phyloP scores from a whole-genome alignment of 2,888 invertebrate species.

The Trachelus iudaicus region DNA sequence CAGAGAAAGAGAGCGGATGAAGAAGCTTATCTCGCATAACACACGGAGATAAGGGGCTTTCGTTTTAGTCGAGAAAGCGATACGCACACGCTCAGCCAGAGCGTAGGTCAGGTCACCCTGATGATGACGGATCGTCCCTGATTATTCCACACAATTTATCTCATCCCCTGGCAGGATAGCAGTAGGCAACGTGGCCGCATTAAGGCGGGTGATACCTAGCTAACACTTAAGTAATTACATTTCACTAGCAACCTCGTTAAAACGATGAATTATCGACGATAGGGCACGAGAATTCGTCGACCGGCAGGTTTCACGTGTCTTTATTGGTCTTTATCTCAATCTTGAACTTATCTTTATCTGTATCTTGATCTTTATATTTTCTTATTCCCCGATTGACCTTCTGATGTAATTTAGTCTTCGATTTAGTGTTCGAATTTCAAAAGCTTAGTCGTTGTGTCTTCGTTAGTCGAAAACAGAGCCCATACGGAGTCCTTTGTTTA shows the following conservation, averaged over 20 bases:
- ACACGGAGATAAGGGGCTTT: slow-evolving; percentile 2
- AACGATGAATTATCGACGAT: slow-evolving; percentile 10
- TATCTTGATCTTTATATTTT: no score
- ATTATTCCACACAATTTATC: slow-evolving; percentile 49
- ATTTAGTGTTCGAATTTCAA: no score
- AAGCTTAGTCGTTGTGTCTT: no score
- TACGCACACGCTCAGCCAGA: slow-evolving; percentile 19
- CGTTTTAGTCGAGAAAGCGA: slow-evolving; percentile 12
- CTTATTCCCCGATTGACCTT: no score
- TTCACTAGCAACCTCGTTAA: slow-evolving; percentile 27
- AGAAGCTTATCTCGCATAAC: slow-evolving; percentile 29
- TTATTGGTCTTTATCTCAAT: no score
- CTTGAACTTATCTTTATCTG: no score
- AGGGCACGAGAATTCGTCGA: no score
- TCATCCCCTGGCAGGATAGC: slow-evolving; percentile 14
- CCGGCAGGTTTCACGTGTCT: no score
- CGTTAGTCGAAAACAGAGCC: no score
- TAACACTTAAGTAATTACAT: slow-evolving; percentile 38
- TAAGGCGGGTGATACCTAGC: slow-evolving; percentile 7
- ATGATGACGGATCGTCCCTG: slow-evolving; percentile 51
- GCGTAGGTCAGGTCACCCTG: slow-evolving; percentile 26
- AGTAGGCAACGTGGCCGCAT: background rate
- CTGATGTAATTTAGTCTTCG: no score
- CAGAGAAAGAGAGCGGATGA: background rate
- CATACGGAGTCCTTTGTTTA: no score